Conservation (phyloP, 2,113 vertebrate species). For the Camelus dromedarius region DNA sequence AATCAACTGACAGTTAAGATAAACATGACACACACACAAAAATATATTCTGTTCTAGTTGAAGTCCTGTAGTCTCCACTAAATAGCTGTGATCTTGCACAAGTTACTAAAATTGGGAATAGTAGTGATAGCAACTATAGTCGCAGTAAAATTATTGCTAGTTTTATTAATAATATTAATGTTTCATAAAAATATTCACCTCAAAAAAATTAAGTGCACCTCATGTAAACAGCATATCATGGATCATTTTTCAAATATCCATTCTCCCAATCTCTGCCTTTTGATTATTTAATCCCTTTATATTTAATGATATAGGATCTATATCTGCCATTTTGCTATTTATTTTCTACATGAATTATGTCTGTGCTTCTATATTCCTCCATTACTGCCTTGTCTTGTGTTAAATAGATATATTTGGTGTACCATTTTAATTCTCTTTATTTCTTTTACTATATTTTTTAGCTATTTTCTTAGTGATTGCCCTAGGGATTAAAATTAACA, state of each 20-base stretch:
- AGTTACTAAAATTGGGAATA: not conserved
- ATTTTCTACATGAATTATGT: not conserved
- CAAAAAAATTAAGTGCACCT: not conserved
- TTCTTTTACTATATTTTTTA: conserved; percentile 5
- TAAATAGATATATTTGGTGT: not conserved
- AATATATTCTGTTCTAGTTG: not conserved
- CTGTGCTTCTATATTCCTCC: not conserved
- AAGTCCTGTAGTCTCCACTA: not conserved
- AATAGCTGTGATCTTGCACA: not conserved
- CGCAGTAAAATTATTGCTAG: not conserved
- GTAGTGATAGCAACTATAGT: not conserved
- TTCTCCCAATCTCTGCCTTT: conserved; percentile 30
- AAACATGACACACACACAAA: not conserved
- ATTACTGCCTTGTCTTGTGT: conserved; percentile 25
- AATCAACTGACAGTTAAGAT: conserved; percentile 32
- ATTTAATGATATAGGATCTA: conserved; percentile 1
- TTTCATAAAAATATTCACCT: not conserved
- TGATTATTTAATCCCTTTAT: conserved; percentile 3
- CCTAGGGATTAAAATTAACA: conserved; percentile 18
- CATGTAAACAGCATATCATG: not conserved
- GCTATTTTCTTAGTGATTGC: not conserved
- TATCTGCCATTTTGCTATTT: conserved; percentile 8
- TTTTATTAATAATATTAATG: not conserved
- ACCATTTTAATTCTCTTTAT: not conserved
- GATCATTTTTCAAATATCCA: conserved; percentile 8